phyloP scores from a whole-genome alignment of 2,797 vertebrate species.

The Halcyon badia region DNA sequence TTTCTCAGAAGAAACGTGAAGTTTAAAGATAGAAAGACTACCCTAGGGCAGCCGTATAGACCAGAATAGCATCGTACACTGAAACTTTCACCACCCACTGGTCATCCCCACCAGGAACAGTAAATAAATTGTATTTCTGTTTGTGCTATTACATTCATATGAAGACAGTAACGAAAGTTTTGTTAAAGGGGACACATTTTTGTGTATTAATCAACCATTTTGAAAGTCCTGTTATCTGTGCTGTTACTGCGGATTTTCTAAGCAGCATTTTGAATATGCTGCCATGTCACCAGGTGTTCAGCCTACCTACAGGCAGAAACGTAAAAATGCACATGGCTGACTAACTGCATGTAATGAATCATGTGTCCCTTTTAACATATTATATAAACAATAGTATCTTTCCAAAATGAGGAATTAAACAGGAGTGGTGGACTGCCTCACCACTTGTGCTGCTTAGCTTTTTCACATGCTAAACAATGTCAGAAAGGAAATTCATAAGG shows the following conservation, averaged over 20 bases:
- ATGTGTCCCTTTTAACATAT: constrained; percentile 40
- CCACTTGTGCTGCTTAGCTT: neutral
- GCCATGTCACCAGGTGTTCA: constrained; percentile 54
- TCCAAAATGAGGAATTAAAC: neutral
- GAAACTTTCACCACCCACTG: neutral
- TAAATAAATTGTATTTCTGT: neutral
- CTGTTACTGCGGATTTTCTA: neutral
- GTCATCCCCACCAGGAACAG: neutral
- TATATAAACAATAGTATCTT: neutral
- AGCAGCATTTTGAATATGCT: neutral
- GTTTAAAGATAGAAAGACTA: neutral
- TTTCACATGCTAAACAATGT: neutral
- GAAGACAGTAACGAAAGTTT: neutral
- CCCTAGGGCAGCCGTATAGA: neutral
- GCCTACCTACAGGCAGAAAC: constrained; percentile 61
- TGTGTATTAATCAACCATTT: neutral
- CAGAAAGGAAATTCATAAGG: neutral
- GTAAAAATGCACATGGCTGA: constrained; percentile 63
- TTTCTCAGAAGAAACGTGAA: neutral
- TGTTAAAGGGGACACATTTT: neutral
- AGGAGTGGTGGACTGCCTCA: neutral
- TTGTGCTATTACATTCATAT: neutral
- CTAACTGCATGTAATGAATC: constrained; percentile 66
- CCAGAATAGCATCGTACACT: neutral
- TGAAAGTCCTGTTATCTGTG: neutral